Evolutionary conservation across 2,797 vertebrate genomes (phyloP), one percentile per base, ranked within the genome.

Genomic region (Gallirallus australis): DNA sequence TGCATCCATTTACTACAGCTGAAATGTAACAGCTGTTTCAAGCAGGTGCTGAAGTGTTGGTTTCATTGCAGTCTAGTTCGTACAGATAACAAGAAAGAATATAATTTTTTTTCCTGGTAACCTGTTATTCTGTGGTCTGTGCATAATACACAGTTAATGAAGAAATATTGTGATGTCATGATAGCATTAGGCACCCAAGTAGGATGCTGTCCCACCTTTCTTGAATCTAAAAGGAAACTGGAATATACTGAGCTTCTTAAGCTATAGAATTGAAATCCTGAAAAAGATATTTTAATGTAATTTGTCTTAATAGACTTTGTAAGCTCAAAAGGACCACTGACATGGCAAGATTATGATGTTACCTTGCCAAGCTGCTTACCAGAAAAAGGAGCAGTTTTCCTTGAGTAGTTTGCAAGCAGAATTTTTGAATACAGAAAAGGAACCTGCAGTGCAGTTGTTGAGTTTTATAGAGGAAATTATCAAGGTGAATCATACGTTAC

Each of bases 241-340:
- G 48, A 85, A 89, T 95, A 68, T 56, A 37, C 79, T 85, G 91
- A 96, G 90, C 78, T 75, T 95, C 81, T 86, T 91, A 89, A 85
- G 52, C 52, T 94, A 31, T 59, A 66, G 81, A 92, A 86, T 30
- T 86, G 64, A 91, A 94, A 66, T 82, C 54, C 80, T 86, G 82
- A 77, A 91, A 87, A 94, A 79, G 59, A 63, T 90, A 31, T 90
- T 94, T 90, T 86, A 15, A 21, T 94, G 85, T 96, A 89, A 92
- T 95, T 96, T 96, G 52, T 79, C 93, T 94, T 95, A 94, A 90
- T 77, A 94, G 85, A 94, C 59, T 89, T 95, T 64, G 50, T 91
- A 91, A 90, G 82, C 82, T 96, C 76, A 76, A 72, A 78, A 91
- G 69, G 82, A 75, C 31, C 65, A 83, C 72, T 88, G 91, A 83